Evolutionary conservation across 1,140 invertebrate genomes (phyloP).

Genomic region (Oncopeltus fasciatus): DNA sequence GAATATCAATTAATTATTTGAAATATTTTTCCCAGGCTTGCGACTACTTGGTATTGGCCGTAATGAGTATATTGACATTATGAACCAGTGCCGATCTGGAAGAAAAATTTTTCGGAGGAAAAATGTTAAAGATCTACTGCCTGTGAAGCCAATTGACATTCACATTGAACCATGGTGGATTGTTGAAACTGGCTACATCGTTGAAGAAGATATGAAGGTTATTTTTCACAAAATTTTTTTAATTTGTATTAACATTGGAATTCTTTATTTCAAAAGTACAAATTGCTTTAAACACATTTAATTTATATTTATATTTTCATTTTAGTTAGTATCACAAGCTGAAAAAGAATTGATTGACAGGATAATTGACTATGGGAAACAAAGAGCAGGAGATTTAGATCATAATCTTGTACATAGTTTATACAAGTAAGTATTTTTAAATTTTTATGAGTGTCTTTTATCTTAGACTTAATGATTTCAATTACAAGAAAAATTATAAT

Average conservation of each 20-base stretch:
- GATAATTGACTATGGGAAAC: slow-evolving; percentile 71
- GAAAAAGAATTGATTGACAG: slow-evolving; percentile 72
- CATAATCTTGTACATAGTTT: slow-evolving; percentile 56
- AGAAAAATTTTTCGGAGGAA: slow-evolving; percentile 42
- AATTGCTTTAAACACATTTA: no score
- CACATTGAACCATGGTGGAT: slow-evolving; percentile 82
- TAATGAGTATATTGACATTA: slow-evolving; percentile 91
- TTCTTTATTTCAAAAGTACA: no score
- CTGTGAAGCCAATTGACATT: slow-evolving; percentile 56
- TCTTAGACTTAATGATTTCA: no score
- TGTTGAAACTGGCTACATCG: slow-evolving; percentile 69
- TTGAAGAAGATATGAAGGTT: slow-evolving; percentile 83
- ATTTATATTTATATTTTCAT: slow-evolving; percentile 20
- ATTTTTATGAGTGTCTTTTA: no score
- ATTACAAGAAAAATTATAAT: no score
- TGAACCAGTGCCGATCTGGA: slow-evolving; percentile 67
- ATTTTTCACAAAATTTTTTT: not conserved
- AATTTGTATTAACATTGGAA: no score
- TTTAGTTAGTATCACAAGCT: slow-evolving; percentile 41
- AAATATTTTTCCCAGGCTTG: no score
- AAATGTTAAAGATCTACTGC: slow-evolving; percentile 56
- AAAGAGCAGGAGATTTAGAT: slow-evolving; percentile 66
- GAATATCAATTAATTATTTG: no score
- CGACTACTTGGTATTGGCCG: slow-evolving; percentile 83
- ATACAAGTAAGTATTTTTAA: no score